phyloP scores from a whole-genome alignment of 2,113 vertebrate genomes.

The Megaceryle torquata region DNA sequence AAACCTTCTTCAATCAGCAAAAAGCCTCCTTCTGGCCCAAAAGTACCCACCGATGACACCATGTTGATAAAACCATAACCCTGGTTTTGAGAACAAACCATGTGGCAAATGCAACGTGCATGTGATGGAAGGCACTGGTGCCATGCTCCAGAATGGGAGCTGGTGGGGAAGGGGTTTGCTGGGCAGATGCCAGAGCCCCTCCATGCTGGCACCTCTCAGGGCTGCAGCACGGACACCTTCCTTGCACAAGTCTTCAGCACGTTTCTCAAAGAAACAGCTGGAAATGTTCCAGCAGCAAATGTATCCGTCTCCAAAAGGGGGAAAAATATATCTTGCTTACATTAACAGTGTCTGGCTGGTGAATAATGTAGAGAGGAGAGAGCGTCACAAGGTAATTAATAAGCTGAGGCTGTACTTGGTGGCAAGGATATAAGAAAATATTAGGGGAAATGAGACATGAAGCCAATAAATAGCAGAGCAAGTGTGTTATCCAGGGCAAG shows the following conservation, averaged over 20 bases:
- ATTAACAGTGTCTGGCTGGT: not conserved
- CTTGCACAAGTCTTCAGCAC: not conserved
- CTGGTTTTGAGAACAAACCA: not conserved
- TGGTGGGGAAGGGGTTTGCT: not conserved
- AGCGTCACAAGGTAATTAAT: not conserved
- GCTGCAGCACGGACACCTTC: not conserved
- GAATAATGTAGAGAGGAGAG: not conserved
- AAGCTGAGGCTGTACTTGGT: not conserved
- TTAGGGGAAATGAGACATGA: not conserved
- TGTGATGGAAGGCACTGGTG: rapidly evolving
- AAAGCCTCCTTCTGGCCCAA: not conserved
- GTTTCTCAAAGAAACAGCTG: not conserved
- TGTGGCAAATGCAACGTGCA: not conserved
- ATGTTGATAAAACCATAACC: not conserved
- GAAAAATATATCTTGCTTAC: not conserved
- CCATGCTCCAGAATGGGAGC: rapidly evolving
- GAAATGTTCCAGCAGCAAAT: slow-evolving; percentile 5
- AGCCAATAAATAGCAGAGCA: not conserved
- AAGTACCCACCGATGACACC: not conserved
- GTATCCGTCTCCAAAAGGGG: not conserved
- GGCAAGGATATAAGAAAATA: not conserved
- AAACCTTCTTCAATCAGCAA: not conserved
- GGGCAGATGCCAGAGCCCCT: not conserved
- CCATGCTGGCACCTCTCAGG: rapidly evolving
- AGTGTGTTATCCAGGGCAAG: not conserved